phyloP scores from a whole-genome alignment of 2,888 invertebrate species.

The Aphelenchoides bicaudatus region DNA sequence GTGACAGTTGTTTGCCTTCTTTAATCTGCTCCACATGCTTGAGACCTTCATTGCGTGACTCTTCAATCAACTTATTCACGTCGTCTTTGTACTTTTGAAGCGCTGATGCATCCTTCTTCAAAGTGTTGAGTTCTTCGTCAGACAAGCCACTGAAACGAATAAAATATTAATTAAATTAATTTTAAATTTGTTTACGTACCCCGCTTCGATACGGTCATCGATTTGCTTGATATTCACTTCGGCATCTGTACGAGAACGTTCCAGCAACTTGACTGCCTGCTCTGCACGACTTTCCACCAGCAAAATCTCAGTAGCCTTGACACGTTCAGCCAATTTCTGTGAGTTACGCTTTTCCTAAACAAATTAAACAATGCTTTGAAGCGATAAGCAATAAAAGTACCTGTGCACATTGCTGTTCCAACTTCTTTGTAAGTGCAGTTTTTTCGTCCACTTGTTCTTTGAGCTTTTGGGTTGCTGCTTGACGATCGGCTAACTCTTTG shows the following conservation, averaged over 20 bases:
- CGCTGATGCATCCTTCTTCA: slow-evolving; percentile 3
- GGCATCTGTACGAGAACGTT: slow-evolving; percentile 50
- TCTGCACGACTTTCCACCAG: slow-evolving; percentile 47
- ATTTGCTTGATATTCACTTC: slow-evolving; percentile 27
- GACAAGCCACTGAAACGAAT: neutral
- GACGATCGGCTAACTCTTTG: slow-evolving; percentile 37
- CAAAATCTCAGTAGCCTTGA: slow-evolving; percentile 45
- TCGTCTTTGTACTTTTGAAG: slow-evolving; percentile 39
- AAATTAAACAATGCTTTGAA: neutral
- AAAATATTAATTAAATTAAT: neutral
- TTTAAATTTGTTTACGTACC: slow-evolving; percentile 17
- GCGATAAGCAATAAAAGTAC: neutral
- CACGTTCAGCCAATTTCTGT: slow-evolving; percentile 41
- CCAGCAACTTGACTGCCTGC: slow-evolving; percentile 42
- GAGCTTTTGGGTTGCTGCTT: slow-evolving; percentile 38
- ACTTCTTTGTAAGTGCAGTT: slow-evolving; percentile 32
- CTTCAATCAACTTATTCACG: slow-evolving; percentile 33
- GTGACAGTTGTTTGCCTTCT: slow-evolving; percentile 44
- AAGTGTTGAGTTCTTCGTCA: neutral
- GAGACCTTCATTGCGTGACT: slow-evolving; percentile 38
- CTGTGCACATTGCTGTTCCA: slow-evolving; percentile 6
- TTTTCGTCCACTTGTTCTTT: slow-evolving; percentile 46
- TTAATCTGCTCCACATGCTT: slow-evolving; percentile 43
- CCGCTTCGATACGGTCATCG: slow-evolving; percentile 27
- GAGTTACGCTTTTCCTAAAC: slow-evolving; percentile 23